Evolutionary conservation across 2,113 vertebrate genomes (phyloP).

Genomic region (Phocoena sinus): DNA sequence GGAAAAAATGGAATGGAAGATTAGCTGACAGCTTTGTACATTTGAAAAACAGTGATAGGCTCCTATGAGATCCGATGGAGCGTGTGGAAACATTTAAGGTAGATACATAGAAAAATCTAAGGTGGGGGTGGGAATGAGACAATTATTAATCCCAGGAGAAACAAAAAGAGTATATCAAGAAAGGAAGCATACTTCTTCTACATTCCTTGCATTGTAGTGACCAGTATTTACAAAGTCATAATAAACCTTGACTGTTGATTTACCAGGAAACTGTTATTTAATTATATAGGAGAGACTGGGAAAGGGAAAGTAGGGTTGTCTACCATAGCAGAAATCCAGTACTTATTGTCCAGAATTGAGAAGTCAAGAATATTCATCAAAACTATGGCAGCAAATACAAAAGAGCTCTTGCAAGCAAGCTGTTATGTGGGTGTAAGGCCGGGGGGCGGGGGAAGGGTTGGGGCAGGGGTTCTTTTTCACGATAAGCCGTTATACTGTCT

Average conservation of each 20-base stretch:
- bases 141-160: background rate
- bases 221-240: conserved; percentile 3
- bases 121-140: background rate
- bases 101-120: background rate
- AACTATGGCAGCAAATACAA: background rate
- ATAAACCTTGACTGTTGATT: background rate
- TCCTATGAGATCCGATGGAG: background rate
- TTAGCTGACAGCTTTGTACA: background rate
- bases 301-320: background rate
- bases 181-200: background rate
- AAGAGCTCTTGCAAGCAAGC: background rate
- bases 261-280: background rate
- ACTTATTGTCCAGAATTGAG: background rate
- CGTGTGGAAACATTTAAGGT: background rate
- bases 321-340: background rate
- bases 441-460: too few relatives aligned
- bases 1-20: background rate
- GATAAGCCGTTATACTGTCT: background rate
- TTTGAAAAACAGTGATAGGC: background rate
- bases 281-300: background rate
- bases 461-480: background rate
- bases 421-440: background rate
- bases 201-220: background rate
- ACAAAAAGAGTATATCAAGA: background rate
- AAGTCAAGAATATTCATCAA: background rate